Evolutionary conservation across 2,113 vertebrate species (phyloP).

Genomic region (Labrus mixtus): DNA sequence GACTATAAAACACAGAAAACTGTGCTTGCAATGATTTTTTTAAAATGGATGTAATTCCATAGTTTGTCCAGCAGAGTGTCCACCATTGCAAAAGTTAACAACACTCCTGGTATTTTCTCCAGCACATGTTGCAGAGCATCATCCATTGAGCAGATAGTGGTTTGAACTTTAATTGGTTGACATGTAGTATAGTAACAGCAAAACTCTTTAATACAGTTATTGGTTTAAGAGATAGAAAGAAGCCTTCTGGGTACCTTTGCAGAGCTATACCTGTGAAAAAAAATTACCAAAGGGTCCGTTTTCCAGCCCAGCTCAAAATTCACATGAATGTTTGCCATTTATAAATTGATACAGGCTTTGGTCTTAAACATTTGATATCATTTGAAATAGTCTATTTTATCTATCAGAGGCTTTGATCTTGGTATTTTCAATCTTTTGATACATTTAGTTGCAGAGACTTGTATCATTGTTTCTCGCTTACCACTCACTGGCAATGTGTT

Average conservation of each 20-base stretch:
- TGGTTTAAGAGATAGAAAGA: too few relatives aligned
- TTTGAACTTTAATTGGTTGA: too few relatives aligned
- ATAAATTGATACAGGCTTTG: neutral
- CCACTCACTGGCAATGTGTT: slow-evolving; percentile 23
- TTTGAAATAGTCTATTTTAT: neutral
- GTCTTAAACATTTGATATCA: neutral
- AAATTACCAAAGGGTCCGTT: too few relatives aligned
- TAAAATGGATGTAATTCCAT: neutral
- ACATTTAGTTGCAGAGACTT: neutral
- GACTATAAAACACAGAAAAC: too few relatives aligned
- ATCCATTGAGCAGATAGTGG: too few relatives aligned
- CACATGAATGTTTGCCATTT: neutral
- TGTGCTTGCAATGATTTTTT: neutral
- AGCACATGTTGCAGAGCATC: too few relatives aligned
- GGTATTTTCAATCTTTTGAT: neutral
- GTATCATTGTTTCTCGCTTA: neutral
- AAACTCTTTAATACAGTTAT: too few relatives aligned
- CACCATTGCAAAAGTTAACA: neutral
- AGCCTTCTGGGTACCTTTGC: too few relatives aligned
- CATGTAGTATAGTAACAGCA: too few relatives aligned
- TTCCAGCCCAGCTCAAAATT: too few relatives aligned
- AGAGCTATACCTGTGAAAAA: too few relatives aligned
- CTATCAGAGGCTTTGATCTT: neutral
- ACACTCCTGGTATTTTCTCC: neutral
- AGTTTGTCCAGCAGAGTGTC: neutral